phyloP scores from a whole-genome alignment of 1,140 invertebrate species.

The Papilio helenus region DNA sequence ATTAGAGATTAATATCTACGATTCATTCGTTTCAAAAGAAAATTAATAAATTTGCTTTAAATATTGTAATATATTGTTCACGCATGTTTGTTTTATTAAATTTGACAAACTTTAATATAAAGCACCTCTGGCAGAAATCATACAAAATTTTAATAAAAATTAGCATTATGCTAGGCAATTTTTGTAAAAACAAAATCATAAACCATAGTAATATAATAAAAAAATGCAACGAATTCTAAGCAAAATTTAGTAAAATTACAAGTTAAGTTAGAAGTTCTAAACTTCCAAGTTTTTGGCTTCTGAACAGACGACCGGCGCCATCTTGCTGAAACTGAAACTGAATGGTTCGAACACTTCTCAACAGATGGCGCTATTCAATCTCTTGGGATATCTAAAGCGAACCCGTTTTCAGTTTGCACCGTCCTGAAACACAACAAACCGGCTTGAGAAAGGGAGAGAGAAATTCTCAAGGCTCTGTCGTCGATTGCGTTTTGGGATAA shows the following conservation, averaged over 20 bases:
- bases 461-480: slow-evolving; percentile 77
- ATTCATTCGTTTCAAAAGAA: no score
- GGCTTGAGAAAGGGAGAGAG: slow-evolving; percentile 77
- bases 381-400: slow-evolving; percentile 63
- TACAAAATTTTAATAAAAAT: no score
- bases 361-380: slow-evolving; percentile 64
- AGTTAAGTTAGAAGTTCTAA: neutral
- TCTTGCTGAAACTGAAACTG: slow-evolving; percentile 55
- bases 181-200: neutral
- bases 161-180: no score
- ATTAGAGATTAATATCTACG: no score
- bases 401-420: slow-evolving; percentile 69
- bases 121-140: no score
- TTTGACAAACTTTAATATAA: no score
- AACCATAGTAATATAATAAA: neutral
- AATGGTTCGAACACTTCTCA: slow-evolving; percentile 48
- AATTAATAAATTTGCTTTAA: no score
- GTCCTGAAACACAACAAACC: slow-evolving; percentile 72
- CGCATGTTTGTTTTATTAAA: no score
- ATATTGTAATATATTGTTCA: no score
- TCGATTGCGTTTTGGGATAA: slow-evolving; percentile 58
- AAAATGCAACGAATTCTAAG: neutral
- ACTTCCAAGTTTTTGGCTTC: slow-evolving; percentile 29
- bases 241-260: neutral
- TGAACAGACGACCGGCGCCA: slow-evolving; percentile 58